Evolutionary conservation across 64 coral and sea anemone genomes (phyloP), one percentile per base, ranked within the genome.

Genomic region (Stichodactyla helianthus): DNA sequence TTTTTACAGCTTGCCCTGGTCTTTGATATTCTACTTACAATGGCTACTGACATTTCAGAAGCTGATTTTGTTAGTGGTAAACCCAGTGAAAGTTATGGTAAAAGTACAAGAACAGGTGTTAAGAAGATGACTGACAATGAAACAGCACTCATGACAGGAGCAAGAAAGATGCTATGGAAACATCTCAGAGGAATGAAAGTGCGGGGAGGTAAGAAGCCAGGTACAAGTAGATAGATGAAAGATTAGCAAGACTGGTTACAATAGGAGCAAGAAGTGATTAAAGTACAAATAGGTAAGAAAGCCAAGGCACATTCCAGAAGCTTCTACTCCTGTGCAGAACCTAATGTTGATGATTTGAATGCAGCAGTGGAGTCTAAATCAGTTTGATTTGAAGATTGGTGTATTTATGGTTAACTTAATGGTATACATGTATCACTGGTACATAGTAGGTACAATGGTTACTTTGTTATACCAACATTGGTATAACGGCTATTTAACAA

Each of bases 11-110:
- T 98, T 65, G 86, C 87, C 44, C 78, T 98, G 18, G 87, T 94
- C 19, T 98, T 94, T 70, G 92, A 98, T 77, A 92, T 98, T 70
- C 85, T 98, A 0, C 86, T 98, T 44, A 59, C 84, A 11, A 87
- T 94, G 92, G 92, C 92, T 26, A 91, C 91, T 19, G 88, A 88
- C 52, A 65, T 98, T 61, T 88, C 89, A 8, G 88, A 98, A 81
- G 54, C 63, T 77, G 96, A 92, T 57, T 98, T 98, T 85, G 89
- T 94, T 12, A 20, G 67, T 82, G 96, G 96, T 52, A 89, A 92
- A 31, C 87, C 90, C 23, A 94, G 96, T 79, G 88, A 87, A 17
- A 76, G 82, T 9, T 94, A 92, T 88, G 96, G 96, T 63, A 87
- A 87, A 27, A 98, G 93, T 59, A 98, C 92, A 53, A 70, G 90